Percentiles rank a stretch among this genome's conserved stretches.
These are phyloP conservation scores for Drosophila dives DNA, from an alignment of 2,888 invertebrate species.

Conservation along the genomic window DNA sequence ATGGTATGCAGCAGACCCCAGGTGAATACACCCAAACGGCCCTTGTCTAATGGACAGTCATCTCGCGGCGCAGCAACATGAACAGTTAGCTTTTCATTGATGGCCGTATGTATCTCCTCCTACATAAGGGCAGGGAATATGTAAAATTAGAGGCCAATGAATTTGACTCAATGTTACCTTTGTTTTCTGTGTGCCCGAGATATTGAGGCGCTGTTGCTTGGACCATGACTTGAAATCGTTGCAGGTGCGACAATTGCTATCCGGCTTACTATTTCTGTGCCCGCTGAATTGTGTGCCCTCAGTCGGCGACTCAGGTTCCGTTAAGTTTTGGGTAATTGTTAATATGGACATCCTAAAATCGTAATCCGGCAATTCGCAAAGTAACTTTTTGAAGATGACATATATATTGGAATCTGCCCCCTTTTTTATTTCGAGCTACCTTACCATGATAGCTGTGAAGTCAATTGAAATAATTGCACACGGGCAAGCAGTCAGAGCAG, in stretches of 20 bases:
- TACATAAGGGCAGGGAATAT: constrained; percentile 12
- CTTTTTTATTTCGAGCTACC: constrained; percentile 45
- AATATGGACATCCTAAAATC: constrained; percentile 59
- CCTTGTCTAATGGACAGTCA: constrained; percentile 92
- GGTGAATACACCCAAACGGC: constrained; percentile 91
- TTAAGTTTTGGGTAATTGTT: constrained; percentile 36
- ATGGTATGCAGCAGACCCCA: constrained; percentile 99
- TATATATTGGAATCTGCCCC: constrained; percentile 50
- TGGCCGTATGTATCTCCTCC: constrained; percentile 68
- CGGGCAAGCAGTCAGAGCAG: constrained; percentile 50
- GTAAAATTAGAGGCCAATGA: neutral
- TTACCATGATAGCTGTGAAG: constrained; percentile 48
- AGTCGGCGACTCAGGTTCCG: constrained; percentile 26
- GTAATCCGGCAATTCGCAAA: constrained; percentile 56
- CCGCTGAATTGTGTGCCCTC: constrained; percentile 36
- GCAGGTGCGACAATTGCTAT: constrained; percentile 88
- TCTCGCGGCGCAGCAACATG: constrained; percentile 63
- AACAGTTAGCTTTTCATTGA: constrained; percentile 49
- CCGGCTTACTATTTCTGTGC: constrained; percentile 82
- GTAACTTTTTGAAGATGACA: constrained; percentile 60
- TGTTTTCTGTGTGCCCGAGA: constrained; percentile 75
- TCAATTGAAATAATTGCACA: constrained; percentile 51
- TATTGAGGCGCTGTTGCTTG: constrained; percentile 86
- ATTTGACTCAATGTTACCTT: constrained; percentile 28
- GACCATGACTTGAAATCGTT: constrained; percentile 91